Conservation (phyloP, 2,113 vertebrate species). For the Scytalopus superciliaris region DNA sequence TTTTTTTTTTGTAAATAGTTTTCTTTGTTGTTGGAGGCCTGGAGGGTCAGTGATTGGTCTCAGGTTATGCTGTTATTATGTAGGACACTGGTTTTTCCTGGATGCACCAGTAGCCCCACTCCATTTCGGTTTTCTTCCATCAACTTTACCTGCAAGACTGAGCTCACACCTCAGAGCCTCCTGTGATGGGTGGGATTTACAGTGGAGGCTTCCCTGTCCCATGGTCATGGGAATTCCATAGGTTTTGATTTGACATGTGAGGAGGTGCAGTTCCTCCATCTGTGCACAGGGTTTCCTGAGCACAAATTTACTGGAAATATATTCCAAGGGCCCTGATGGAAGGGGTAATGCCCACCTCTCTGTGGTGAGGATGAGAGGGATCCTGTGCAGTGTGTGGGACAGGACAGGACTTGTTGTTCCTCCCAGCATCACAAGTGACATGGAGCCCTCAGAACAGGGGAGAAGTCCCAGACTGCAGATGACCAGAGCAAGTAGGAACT, state of each 20-base stretch:
- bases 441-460: background rate
- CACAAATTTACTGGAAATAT: rapidly evolving
- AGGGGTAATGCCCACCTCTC: background rate
- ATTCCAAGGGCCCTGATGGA: background rate
- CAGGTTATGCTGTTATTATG: background rate
- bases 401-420: background rate
- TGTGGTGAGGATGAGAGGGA: background rate
- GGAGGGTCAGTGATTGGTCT: background rate
- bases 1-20: background rate
- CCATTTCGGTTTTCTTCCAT: background rate
- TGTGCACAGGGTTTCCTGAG: background rate
- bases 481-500: background rate
- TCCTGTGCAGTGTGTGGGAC: rapidly evolving
- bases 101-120: background rate
- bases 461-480: background rate
- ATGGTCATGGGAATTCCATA: rapidly evolving
- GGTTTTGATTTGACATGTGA: background rate
- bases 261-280: background rate
- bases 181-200: background rate
- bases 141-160: background rate
- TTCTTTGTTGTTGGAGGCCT: background rate
- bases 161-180: background rate
- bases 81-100: background rate
- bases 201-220: background rate
- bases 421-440: rapidly evolving